Evolutionary conservation across 37 sponge, comb jelly and placozoan genomes (phyloP).

Genomic region (Axinella damicornis): DNA sequence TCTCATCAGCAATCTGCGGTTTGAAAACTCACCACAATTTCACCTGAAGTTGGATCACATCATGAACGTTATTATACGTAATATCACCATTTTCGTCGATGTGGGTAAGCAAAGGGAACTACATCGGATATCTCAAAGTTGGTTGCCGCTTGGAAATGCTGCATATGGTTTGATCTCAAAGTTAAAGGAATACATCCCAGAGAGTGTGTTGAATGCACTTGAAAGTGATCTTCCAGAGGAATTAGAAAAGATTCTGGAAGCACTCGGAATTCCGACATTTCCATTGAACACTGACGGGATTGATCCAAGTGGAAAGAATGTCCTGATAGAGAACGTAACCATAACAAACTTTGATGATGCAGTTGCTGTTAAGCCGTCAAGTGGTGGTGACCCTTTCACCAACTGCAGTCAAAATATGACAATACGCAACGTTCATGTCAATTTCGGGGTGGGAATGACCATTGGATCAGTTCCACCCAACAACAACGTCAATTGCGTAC

Average conservation of each 20-base stretch:
- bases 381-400: neutral
- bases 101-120: constrained; percentile 15
- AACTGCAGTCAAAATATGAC: constrained; percentile 45
- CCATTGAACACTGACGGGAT: constrained; percentile 63
- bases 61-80: constrained; percentile 9
- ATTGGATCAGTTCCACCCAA: constrained; percentile 61
- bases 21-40: constrained; percentile 33
- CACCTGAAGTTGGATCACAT: constrained; percentile 2
- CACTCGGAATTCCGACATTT: constrained; percentile 34
- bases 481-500: constrained; percentile 19
- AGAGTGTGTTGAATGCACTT: neutral
- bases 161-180: neutral
- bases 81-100: constrained; percentile 25
- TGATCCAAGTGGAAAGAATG: constrained; percentile 34
- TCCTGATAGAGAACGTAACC: constrained; percentile 46
- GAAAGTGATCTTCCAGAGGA: neutral
- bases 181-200: neutral
- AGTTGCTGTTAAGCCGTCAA: constrained; percentile 42
- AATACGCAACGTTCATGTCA: constrained; percentile 8
- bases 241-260: constrained; percentile 1
- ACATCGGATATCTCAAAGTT: neutral
- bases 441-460: constrained; percentile 37
- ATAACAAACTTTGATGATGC: constrained; percentile 54
- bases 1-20: neutral
- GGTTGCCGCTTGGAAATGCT: neutral